A percentile compares a stretch with the other conserved stretches of the same genome.
Evolutionary conservation across 2,113 vertebrate species (phyloP).

Genomic region (Blennius ocellaris): DNA sequence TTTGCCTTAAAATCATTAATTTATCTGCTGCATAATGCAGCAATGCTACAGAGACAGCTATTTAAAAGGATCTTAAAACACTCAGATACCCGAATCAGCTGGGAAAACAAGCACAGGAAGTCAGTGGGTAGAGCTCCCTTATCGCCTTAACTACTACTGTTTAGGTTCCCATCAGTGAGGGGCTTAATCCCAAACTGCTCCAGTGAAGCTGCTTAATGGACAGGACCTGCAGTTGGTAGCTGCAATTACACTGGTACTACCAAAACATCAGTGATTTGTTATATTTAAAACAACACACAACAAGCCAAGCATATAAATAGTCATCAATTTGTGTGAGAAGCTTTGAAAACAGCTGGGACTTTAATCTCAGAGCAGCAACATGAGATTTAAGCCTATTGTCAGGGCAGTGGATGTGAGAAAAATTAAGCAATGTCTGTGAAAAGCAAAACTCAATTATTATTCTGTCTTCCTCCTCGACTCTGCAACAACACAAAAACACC

Average conservation of each 20-base stretch:
- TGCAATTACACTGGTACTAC: slow-evolving; percentile 20
- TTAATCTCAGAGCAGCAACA: slow-evolving; percentile 2
- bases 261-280: slow-evolving; percentile 1
- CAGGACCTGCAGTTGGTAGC: slow-evolving; percentile 12
- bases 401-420: slow-evolving; percentile 1
- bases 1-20: slow-evolving; percentile 51
- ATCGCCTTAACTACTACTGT: slow-evolving; percentile 26
- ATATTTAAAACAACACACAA: slow-evolving; percentile 15
- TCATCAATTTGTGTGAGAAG: slow-evolving; percentile 15
- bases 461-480: neutral
- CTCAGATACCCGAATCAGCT: slow-evolving; percentile 37
- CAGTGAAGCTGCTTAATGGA: slow-evolving; percentile 41
- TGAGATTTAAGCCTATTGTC: neutral
- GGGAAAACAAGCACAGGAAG: slow-evolving; percentile 25
- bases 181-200: slow-evolving; percentile 38
- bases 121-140: slow-evolving; percentile 15
- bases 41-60: slow-evolving; percentile 17
- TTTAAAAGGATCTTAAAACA: slow-evolving; percentile 41
- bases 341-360: neutral
- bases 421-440: slow-evolving; percentile 11
- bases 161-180: slow-evolving; percentile 39
- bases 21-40: slow-evolving; percentile 37
- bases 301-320: too few species aligned
- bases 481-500: slow-evolving; percentile 29
- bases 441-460: slow-evolving; percentile 29